Conservation (phyloP, 92 coral and sea anemone species). For the Epizoanthus stellaris region DNA sequence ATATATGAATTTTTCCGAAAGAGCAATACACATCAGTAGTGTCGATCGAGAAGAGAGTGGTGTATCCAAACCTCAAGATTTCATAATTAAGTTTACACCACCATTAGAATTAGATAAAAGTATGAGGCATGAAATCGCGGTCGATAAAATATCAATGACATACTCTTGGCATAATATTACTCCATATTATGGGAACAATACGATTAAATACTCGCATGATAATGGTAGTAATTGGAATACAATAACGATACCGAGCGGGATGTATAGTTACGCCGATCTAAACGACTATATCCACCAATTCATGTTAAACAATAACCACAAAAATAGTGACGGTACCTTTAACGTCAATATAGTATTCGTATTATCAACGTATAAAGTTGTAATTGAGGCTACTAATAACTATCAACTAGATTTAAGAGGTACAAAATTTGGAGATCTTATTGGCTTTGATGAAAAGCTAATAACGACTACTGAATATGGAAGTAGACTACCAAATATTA, state of each 20-base stretch:
- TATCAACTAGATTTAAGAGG: no score
- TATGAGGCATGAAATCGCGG: slow-evolving; percentile 41
- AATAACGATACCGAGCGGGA: slow-evolving; percentile 19
- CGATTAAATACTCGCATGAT: slow-evolving; percentile 22
- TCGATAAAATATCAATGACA: slow-evolving; percentile 42
- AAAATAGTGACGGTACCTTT: background rate
- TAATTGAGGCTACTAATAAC: no score
- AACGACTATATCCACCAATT: slow-evolving; percentile 37
- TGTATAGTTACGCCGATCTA: slow-evolving; percentile 27
- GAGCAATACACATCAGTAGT: slow-evolving; percentile 18
- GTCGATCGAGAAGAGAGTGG: slow-evolving; percentile 25
- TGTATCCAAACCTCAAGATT: slow-evolving; percentile 12
- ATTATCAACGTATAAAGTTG: no score
- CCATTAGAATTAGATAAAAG: background rate
- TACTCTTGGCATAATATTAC: slow-evolving; percentile 45
- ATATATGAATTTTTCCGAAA: slow-evolving; percentile 9
- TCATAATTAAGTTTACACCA: slow-evolving; percentile 39
- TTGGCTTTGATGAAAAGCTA: no score
- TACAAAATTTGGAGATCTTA: no score
- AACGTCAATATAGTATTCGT: no score
- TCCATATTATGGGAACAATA: slow-evolving; percentile 12
- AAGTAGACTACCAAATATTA: background rate
- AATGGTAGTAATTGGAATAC: slow-evolving; percentile 1
- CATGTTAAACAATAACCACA: slow-evolving; percentile 7
- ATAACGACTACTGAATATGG: background rate